Percentiles rank a stretch among this genome's conserved stretches.
These are phyloP conservation scores for Drosophila hamatofila DNA, from an alignment of 2,888 invertebrate genomes.

Conservation along the genomic window DNA sequence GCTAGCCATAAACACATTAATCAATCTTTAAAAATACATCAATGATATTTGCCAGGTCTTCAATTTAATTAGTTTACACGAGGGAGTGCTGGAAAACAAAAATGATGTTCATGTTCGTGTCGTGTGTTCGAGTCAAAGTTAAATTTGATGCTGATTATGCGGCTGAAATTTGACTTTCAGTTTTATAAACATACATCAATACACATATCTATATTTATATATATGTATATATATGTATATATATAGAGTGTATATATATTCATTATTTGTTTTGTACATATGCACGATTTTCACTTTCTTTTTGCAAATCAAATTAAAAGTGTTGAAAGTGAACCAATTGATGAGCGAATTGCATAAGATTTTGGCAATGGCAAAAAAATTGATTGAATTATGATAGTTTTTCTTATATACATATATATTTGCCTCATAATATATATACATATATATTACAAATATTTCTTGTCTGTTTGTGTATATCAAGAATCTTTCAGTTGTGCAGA, in stretches of 20 bases:
- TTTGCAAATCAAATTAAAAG: conserved; percentile 43
- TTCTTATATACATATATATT: too few species aligned
- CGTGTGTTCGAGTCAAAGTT: conserved; percentile 6
- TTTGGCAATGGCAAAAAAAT: neutral
- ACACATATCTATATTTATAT: neutral
- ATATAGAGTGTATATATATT: too few species aligned
- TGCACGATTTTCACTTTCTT: conserved; percentile 44
- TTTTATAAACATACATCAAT: neutral
- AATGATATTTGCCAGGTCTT: conserved; percentile 26
- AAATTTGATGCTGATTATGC: conserved; percentile 22
- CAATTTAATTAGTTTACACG: conserved; percentile 53
- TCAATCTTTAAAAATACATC: conserved; percentile 45
- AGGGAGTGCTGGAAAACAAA: conserved; percentile 46
- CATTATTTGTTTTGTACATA: conserved; percentile 4
- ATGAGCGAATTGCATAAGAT: conserved; percentile 10
- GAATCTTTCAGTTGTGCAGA: too few species aligned
- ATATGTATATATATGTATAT: neutral
- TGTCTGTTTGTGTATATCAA: too few species aligned
- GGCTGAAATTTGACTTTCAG: conserved; percentile 9
- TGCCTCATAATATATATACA: too few species aligned
- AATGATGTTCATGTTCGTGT: conserved; percentile 16
- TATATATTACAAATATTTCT: too few species aligned
- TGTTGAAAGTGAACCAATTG: conserved; percentile 47
- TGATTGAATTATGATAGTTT: neutral
- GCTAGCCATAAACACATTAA: conserved; percentile 49